Percentiles rank a stretch among this genome's conserved stretches.
phyloP scores from a whole-genome alignment of 2,797 vertebrate genomes.

The Alca torda region DNA sequence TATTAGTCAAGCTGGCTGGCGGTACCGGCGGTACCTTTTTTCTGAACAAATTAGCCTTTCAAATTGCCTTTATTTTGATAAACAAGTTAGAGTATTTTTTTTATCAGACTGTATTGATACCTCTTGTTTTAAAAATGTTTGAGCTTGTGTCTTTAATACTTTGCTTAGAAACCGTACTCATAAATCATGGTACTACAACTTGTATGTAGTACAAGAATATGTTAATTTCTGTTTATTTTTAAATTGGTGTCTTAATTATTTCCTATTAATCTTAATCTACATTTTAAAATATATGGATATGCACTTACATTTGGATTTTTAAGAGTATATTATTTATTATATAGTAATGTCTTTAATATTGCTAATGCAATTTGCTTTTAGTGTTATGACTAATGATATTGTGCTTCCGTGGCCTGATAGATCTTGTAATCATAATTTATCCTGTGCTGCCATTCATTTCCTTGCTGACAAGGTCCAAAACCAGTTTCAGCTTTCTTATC shows the following conservation, averaged over 20 bases:
- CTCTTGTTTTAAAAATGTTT: background rate
- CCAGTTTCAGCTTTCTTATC: background rate
- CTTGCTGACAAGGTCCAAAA: background rate
- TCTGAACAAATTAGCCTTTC: background rate
- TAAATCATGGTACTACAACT: background rate
- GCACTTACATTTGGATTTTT: background rate
- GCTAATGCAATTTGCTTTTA: background rate
- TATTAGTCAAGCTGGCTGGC: background rate
- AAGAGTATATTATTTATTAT: background rate
- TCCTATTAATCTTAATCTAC: background rate
- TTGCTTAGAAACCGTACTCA: background rate
- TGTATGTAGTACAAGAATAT: background rate
- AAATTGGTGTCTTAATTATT: background rate
- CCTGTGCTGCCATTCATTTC: background rate
- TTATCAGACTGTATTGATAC: background rate
- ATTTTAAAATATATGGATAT: background rate
- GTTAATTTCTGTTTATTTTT: background rate
- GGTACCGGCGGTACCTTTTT: background rate
- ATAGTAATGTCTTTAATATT: background rate
- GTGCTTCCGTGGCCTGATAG: background rate
- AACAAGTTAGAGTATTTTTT: background rate
- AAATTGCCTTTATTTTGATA: background rate
- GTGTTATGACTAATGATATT: background rate
- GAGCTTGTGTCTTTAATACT: background rate
- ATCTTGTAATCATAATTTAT: background rate